phyloP scores from a whole-genome alignment of 2,888 invertebrate species.

The Aphrophora alni region DNA sequence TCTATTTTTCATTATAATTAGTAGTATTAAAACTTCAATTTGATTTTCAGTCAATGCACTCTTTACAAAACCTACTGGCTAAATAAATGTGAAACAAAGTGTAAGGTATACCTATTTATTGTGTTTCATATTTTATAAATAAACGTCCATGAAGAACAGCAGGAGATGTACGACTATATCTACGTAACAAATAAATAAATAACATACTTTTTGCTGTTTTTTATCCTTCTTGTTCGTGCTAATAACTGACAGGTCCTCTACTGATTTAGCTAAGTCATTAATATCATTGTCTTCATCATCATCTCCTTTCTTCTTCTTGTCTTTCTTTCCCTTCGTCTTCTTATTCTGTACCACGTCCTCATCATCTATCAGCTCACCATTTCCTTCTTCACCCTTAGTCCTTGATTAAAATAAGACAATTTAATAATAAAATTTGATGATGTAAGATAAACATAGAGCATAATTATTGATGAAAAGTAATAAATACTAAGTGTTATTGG shows the following conservation, averaged over 20 bases:
- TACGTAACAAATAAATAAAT: too few species aligned
- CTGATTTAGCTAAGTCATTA: slow-evolving; percentile 56
- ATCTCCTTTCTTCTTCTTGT: slow-evolving; percentile 57
- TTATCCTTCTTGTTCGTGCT: slow-evolving; percentile 36
- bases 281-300: slow-evolving; percentile 58
- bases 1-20: too few species aligned
- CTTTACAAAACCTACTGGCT: too few species aligned
- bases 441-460: not conserved
- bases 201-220: slow-evolving; percentile 36
- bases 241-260: slow-evolving; percentile 48
- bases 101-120: too few species aligned
- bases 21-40: too few species aligned
- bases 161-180: too few species aligned
- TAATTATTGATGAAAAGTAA: not conserved
- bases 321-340: slow-evolving; percentile 56
- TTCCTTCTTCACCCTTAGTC: slow-evolving; percentile 50
- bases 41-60: too few species aligned
- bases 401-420: too few species aligned
- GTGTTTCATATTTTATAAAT: too few species aligned
- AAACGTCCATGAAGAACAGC: too few species aligned
- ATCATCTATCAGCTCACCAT: slow-evolving; percentile 50
- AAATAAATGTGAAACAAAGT: too few species aligned
- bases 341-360: slow-evolving; percentile 57
- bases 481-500: too few species aligned
- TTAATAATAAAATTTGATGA: not conserved